Percentiles rank a stretch among this genome's conserved stretches.
phyloP scores from a whole-genome alignment of 1,140 invertebrate genomes.

The Pseudachorutes palmiensis region DNA sequence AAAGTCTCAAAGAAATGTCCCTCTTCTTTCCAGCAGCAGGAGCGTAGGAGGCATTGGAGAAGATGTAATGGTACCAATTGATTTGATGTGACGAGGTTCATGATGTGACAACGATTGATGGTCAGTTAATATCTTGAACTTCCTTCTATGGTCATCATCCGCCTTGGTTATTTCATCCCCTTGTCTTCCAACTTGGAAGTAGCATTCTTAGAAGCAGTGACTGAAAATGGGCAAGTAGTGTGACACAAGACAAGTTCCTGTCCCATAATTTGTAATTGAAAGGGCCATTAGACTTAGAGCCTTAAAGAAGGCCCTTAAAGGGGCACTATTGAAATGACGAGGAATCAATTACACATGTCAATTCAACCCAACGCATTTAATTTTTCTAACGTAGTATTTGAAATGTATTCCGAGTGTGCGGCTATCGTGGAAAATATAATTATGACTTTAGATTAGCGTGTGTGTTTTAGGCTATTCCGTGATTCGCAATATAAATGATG shows the following conservation, averaged over 20 bases:
- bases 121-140: conserved; percentile 1
- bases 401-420: no score
- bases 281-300: not conserved
- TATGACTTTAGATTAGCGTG: not conserved
- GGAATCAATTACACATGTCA: not conserved
- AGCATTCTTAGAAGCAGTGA: not conserved
- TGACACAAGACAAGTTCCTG: no score
- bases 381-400: no score
- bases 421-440: no score
- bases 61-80: conserved; percentile 1
- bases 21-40: no score
- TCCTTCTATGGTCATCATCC: conserved; percentile 7
- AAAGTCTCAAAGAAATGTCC: no score
- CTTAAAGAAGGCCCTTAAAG: no score
- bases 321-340: conserved; percentile 1
- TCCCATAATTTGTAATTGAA: conserved; percentile 11
- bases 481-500: conserved; percentile 13
- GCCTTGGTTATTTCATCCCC: not conserved
- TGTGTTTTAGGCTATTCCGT: not conserved
- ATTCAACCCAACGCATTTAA: no score
- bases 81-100: conserved; percentile 13
- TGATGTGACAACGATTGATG: conserved; percentile 11
- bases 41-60: no score
- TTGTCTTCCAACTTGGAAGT: not conserved
- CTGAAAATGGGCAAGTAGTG: not conserved